These are phyloP conservation scores for Nymphalis io DNA, from an alignment of 1,140 invertebrate species.

Conservation along the genomic window DNA sequence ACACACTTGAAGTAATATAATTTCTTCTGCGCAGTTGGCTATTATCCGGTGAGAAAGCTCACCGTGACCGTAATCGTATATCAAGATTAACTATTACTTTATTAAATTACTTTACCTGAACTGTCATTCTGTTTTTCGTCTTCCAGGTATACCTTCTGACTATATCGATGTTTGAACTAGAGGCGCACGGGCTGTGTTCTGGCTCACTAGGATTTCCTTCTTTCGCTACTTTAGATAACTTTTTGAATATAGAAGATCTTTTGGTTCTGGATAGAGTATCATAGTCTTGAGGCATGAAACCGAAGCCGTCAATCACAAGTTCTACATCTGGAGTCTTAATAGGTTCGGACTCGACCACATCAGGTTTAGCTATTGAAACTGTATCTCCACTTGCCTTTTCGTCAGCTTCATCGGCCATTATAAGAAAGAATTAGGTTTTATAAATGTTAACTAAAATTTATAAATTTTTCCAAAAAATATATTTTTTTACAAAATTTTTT, in stretches of 20 bases:
- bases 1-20: too few relatives aligned
- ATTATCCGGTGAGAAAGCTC: too few relatives aligned
- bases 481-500: conserved; percentile 12
- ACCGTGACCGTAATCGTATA: too few relatives aligned
- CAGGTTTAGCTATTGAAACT: conserved; percentile 36
- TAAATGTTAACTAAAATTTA: conserved; percentile 36
- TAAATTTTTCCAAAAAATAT: not conserved
- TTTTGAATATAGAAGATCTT: conserved; percentile 30
- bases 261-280: not conserved
- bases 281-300: conserved; percentile 64
- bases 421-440: conserved; percentile 40
- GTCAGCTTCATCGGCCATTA: conserved; percentile 58
- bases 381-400: conserved; percentile 58
- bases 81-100: not conserved
- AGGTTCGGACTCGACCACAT: conserved; percentile 33
- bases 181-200: conserved; percentile 56
- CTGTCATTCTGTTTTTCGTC: conserved; percentile 83
- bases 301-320: conserved; percentile 68
- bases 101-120: conserved; percentile 70
- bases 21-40: too few relatives aligned
- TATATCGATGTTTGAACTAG: conserved; percentile 68
- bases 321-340: conserved; percentile 63
- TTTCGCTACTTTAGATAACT: conserved; percentile 40
- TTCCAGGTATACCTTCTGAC: conserved; percentile 83
- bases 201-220: conserved; percentile 33